Evolutionary conservation across 2,888 invertebrate species (phyloP).

Genomic region (Macrophya annulata): DNA sequence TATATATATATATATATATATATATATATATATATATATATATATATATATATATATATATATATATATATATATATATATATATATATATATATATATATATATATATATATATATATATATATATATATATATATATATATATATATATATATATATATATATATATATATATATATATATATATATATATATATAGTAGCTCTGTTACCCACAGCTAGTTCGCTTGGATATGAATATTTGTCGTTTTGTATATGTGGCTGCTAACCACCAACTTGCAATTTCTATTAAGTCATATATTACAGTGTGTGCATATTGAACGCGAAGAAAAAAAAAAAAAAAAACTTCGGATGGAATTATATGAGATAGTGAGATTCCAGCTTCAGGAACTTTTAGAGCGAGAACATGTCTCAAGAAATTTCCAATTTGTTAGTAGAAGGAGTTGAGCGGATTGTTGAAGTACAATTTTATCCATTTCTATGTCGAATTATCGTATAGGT

Average conservation of each 20-base stretch:
- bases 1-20: no score
- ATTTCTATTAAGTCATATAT: neutral
- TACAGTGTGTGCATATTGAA: neutral
- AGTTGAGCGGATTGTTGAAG: neutral
- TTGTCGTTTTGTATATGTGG: neutral
- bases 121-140: no score
- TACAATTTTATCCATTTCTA: neutral
- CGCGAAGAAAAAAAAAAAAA: neutral
- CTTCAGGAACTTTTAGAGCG: neutral
- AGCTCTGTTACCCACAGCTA: neutral
- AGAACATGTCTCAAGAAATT: neutral
- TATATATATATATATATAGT: no score
- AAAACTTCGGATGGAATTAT: neutral
- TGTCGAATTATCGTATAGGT: no score
- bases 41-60: no score
- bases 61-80: no score
- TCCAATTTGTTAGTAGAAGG: neutral
- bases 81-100: no score
- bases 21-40: no score
- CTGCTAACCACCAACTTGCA: neutral
- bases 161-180: no score
- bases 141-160: no score
- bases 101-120: no score
- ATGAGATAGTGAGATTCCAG: neutral
- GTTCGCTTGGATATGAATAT: constrained; percentile 21